Evolutionary conservation across 1,140 invertebrate species (phyloP), one percentile per base, ranked within the genome.

Genomic region (Drosophila truncata): DNA sequence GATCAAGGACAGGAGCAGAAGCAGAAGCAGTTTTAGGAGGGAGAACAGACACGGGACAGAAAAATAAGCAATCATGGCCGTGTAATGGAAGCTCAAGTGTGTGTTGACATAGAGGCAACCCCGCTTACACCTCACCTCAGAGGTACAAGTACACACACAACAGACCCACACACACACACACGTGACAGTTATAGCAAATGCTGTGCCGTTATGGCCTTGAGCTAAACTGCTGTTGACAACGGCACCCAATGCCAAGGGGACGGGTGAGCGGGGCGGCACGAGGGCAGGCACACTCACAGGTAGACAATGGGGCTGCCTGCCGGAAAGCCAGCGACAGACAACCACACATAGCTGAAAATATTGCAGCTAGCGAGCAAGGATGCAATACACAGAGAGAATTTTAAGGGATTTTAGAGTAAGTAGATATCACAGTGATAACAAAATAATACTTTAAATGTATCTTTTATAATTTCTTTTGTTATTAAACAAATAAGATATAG

Each of bases 191-290:
- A 88, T 78, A 83, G 84, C 58, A 75, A 78, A 72, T 71, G 72
- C 72, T 78, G 52, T 65, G 77, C 85, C 69, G 61, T 90, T 84
- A 90, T 78, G 84, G 85, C 84, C 84, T 88, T 88, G 84, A 74
- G 84, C 85, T 88, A 80, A 90, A 84, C 84, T 88, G 85, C 82
- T 90, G 85, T 84, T 90, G 80, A 88, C 84, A 88, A 81, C 80
- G 62, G 63, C 63, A 70, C 47, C 57, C 66, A 47, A 70, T 47
- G 41, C 66, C 14, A 23, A 57, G 20, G 14, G 18, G 31, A 31
- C 14, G 14, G 44, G 59, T 23, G 62, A 33, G 27, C 27, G 14
- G 27, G 33, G 33, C 41, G 39, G 60, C 44, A 50, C 29, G 25
- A 25, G 18, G 29, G 31, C 41, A 20, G 39, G 60, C 39, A 46